Conservation (phyloP, 2,797 vertebrate species). For the Bucorvus abyssinicus region DNA sequence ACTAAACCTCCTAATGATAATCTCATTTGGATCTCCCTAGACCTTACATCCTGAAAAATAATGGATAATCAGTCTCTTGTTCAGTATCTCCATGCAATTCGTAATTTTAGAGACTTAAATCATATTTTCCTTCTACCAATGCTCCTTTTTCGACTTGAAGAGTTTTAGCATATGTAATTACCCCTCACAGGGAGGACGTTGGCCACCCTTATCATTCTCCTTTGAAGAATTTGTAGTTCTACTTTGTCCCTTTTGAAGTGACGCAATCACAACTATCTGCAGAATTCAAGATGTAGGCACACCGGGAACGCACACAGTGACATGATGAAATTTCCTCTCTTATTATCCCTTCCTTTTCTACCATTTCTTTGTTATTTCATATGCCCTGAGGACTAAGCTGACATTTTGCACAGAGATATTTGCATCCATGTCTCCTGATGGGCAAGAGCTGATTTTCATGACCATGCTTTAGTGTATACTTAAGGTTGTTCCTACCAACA, state of each 20-base stretch:
- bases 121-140: background rate
- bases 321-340: background rate
- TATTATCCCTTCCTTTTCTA: background rate
- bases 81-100: background rate
- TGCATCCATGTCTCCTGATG: background rate
- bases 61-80: background rate
- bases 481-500: background rate
- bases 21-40: slow-evolving; percentile 20
- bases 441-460: background rate
- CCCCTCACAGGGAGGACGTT: background rate
- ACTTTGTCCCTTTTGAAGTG: background rate
- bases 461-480: background rate
- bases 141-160: background rate
- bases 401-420: background rate
- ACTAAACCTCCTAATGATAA: slow-evolving; percentile 24
- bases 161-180: background rate
- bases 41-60: slow-evolving; percentile 5
- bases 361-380: background rate
- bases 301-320: background rate
- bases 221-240: background rate
- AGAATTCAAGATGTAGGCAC: background rate
- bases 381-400: background rate
- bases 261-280: background rate
- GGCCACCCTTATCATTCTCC: background rate
- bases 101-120: background rate